These are phyloP conservation scores for Butastur rufipennis DNA, from an alignment of 2,113 vertebrate species.

Conservation along the genomic window DNA sequence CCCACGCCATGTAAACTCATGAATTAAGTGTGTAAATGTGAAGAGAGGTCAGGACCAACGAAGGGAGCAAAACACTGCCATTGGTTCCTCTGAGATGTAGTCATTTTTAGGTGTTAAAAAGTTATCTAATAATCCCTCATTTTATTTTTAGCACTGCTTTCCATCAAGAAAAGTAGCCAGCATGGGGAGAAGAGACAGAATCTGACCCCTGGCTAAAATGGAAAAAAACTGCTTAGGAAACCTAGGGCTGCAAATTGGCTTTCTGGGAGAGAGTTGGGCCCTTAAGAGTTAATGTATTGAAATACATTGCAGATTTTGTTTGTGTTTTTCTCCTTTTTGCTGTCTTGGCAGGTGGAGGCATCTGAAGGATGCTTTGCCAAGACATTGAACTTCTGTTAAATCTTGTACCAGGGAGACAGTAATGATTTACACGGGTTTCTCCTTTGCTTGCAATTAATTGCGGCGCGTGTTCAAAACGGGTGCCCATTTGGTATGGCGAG, in stretches of 20 bases:
- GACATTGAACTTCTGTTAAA: background rate
- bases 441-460: background rate
- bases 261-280: background rate
- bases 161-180: background rate
- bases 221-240: background rate
- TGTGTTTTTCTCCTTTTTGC: background rate
- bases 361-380: background rate
- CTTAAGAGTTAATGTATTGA: background rate
- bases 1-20: background rate
- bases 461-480: accelerated
- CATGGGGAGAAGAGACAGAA: background rate
- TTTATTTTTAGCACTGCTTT: background rate
- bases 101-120: background rate
- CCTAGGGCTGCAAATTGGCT: background rate
- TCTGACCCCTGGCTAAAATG: background rate
- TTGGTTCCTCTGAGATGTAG: background rate
- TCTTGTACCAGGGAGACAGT: background rate
- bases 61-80: background rate
- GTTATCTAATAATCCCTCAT: background rate
- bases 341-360: background rate
- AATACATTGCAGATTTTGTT: background rate
- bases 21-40: background rate
- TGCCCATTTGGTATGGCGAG: background rate
- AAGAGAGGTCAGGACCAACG: background rate
- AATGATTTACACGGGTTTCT: background rate